A percentile compares a stretch with the other conserved stretches of the same genome.
Evolutionary conservation across 2,113 vertebrate species (phyloP).

Genomic region (Sigmodon hispidus): DNA sequence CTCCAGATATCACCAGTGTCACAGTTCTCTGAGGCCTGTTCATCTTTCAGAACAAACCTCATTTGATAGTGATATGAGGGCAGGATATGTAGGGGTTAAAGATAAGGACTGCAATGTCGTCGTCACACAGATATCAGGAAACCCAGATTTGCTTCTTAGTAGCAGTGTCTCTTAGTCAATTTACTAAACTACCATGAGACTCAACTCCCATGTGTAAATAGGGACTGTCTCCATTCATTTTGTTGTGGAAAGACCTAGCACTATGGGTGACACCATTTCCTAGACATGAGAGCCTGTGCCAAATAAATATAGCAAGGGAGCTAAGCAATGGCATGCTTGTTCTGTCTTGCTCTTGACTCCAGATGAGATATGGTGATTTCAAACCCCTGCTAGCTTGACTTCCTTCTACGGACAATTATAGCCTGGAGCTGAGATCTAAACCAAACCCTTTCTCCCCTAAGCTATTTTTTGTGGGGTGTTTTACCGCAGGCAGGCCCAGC

Average conservation of each 20-base stretch:
- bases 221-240: not conserved
- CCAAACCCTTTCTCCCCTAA: not conserved
- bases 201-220: not conserved
- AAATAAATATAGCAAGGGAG: not conserved
- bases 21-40: not conserved
- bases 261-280: not conserved
- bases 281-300: not conserved
- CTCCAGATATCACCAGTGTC: not conserved
- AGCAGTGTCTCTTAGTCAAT: not conserved
- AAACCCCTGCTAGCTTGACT: not conserved
- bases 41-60: not conserved
- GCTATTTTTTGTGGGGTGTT: not conserved
- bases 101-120: not conserved
- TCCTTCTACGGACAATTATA: not conserved
- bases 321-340: not conserved
- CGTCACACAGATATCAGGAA: not conserved
- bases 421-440: not conserved
- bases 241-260: not conserved
- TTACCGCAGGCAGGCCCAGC: not conserved
- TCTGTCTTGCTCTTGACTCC: not conserved
- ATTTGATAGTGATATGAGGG: not conserved
- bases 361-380: not conserved
- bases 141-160: not conserved
- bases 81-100: no score
- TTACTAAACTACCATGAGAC: not conserved